These are phyloP conservation scores for Nilaparvata lugens DNA, from an alignment of 1,140 invertebrate species.

Conservation along the genomic window DNA sequence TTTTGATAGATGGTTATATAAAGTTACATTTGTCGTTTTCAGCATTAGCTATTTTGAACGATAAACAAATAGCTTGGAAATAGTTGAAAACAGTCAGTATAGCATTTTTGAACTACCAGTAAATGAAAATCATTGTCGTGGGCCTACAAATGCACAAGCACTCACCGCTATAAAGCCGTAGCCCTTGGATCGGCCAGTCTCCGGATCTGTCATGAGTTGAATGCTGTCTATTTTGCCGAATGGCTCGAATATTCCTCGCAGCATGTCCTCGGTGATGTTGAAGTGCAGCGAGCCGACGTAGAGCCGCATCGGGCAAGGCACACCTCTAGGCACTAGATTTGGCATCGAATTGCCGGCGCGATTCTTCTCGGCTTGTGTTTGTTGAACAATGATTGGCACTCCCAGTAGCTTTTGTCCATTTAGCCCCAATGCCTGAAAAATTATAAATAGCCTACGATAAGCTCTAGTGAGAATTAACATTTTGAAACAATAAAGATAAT, in stretches of 20 bases:
- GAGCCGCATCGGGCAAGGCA: slow-evolving; percentile 85
- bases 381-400: slow-evolving; percentile 95
- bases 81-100: background rate
- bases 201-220: slow-evolving; percentile 90
- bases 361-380: slow-evolving; percentile 98
- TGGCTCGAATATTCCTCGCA: slow-evolving; percentile 96
- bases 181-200: slow-evolving; percentile 91
- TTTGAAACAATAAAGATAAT: no score
- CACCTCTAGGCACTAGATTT: slow-evolving; percentile 68
- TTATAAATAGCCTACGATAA: no score
- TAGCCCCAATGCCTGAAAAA: slow-evolving; percentile 78
- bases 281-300: slow-evolving; percentile 98
- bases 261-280: slow-evolving; percentile 99
- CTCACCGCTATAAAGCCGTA: slow-evolving; percentile 95
- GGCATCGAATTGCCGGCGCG: slow-evolving; percentile 79
- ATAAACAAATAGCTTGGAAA: background rate
- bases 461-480: no score
- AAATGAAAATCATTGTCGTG: background rate
- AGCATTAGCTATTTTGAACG: background rate
- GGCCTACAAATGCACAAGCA: slow-evolving; percentile 23
- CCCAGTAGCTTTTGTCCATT: slow-evolving; percentile 95
- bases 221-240: slow-evolving; percentile 98
- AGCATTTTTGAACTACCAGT: background rate
- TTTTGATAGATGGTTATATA: no score
- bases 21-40: background rate